Conservation (phyloP, 2,113 vertebrate genomes). For the Antigone vipio region DNA sequence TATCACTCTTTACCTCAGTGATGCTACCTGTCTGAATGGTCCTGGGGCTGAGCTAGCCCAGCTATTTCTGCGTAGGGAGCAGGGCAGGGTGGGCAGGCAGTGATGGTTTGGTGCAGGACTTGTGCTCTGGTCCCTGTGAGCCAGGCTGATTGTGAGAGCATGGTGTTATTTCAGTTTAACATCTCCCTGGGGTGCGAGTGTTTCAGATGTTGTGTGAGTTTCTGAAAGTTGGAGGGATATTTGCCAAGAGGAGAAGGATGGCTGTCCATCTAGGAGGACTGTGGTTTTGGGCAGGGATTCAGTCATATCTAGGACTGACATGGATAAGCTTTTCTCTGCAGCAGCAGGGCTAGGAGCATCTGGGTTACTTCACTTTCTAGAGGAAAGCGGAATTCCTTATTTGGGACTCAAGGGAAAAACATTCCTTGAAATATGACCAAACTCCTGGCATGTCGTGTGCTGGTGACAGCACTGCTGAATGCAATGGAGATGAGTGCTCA, state of each 20-base stretch:
- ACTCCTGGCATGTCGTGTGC: fast-evolving
- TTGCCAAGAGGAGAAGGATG: not conserved
- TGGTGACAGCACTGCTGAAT: not conserved
- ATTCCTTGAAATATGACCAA: not conserved
- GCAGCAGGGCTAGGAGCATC: not conserved
- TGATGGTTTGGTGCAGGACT: not conserved
- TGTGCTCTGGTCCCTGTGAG: not conserved
- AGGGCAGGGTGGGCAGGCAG: not conserved
- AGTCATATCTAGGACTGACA: not conserved
- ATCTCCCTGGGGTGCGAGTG: not conserved
- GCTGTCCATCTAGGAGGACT: not conserved
- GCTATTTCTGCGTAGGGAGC: not conserved
- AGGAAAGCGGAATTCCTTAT: not conserved
- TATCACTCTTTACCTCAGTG: not conserved
- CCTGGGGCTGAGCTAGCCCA: not conserved
- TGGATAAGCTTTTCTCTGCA: not conserved
- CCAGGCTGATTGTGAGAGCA: not conserved
- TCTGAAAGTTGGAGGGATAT: not conserved
- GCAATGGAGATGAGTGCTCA: fast-evolving
- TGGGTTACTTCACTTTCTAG: not conserved
- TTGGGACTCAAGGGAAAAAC: not conserved
- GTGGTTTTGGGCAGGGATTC: not conserved
- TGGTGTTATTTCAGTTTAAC: not conserved
- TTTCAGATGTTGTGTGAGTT: not conserved
- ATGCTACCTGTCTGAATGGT: fast-evolving